Base-by-base conservation (phyloP, 2,113 vertebrate species). In the Elaphurus davidianus region DNA sequence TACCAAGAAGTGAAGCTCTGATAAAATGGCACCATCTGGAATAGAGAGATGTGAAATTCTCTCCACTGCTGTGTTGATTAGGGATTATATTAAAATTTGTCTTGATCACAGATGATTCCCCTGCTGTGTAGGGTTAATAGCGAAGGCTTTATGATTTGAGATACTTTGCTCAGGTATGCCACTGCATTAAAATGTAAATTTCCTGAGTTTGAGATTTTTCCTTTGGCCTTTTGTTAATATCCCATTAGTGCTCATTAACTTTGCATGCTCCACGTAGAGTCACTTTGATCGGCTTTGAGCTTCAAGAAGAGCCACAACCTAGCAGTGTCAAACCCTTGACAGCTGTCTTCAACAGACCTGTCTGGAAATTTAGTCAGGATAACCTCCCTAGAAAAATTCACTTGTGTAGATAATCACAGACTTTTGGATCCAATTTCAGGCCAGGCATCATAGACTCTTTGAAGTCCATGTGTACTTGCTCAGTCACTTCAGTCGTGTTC, bases 11-110 rank as follows among this genome's bases (percentile, higher is more conserved):
- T 74, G 52, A 94, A 95, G 97, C 62, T 97, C 96, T 78, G 76
- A 97, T 98, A 95, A 96, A 97, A 96, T 96, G 0, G 0, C 95
- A 97, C 98, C 97, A 98, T 98, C 98, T 98, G 98, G 79, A 89
- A 92, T 60, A 91, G 62, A 96, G 96, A 27, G 92, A 87, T 90
- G 87, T 97, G 91, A 91, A 98, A 15, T 84, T 78, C 47, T 96
- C 45, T 97, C 33, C 3, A 30, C 84, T 81, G 36, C 36, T 96
- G 55, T 92, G 88, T 60, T 93, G 79, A 92, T 93, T 33, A 92
- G 93, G 50, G 30, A 79, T 16, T 83, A 17, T 97, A 89, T 97
- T 94, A 93, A 90, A 79, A 87, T 97, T 89, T 86, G 64, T 96
- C 0, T 0, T 76, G 91, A 87, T 86, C 88, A 27, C 78, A 89